These are phyloP conservation scores for Poecile atricapillus DNA, from an alignment of 2,113 vertebrate genomes.

Conservation along the genomic window DNA sequence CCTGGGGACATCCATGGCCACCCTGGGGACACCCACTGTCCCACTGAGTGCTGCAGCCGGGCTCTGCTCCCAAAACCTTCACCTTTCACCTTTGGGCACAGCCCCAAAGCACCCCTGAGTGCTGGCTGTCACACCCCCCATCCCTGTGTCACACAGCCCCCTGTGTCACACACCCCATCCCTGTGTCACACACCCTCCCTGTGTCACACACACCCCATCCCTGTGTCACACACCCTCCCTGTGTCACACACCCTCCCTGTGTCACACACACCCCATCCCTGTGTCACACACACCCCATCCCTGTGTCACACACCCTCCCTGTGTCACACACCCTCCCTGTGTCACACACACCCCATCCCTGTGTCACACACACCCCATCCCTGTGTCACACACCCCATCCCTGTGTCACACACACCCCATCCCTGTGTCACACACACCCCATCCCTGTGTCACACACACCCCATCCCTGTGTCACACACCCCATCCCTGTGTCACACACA, in stretches of 20 bases:
- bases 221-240: too few relatives aligned
- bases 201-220: too few relatives aligned
- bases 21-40: too few relatives aligned
- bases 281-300: background rate
- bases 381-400: background rate
- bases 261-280: background rate
- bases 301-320: background rate
- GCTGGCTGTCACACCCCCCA: background rate
- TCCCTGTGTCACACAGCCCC: too few relatives aligned
- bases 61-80: background rate
- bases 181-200: too few relatives aligned
- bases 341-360: background rate
- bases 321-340: background rate
- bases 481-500: background rate
- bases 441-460: background rate
- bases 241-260: too few relatives aligned
- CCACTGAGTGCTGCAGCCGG: background rate
- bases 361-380: background rate
- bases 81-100: background rate
- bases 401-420: background rate
- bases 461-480: background rate
- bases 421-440: background rate
- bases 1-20: rapidly evolving
- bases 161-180: too few relatives aligned
- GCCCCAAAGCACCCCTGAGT: background rate